Evolutionary conservation across 2,797 vertebrate species (phyloP).

Genomic region (Mastacembelus armatus): DNA sequence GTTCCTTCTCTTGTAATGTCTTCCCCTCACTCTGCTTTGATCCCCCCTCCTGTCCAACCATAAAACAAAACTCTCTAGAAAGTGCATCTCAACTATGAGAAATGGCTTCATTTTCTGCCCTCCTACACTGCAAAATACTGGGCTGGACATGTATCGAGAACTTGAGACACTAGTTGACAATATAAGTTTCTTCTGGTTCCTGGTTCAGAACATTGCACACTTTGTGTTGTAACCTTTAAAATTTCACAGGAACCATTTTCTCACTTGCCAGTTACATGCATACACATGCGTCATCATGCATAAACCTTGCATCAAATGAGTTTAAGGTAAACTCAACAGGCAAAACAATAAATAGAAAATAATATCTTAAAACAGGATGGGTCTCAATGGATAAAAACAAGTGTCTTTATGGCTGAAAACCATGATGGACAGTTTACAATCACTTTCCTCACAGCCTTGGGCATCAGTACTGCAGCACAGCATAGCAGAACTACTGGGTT

Average conservation of each 20-base stretch:
- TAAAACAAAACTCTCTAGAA: slow-evolving; percentile 32
- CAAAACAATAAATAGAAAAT: slow-evolving; percentile 4
- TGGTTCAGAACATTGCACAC: slow-evolving; percentile 15
- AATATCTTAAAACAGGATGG: slow-evolving; percentile 6
- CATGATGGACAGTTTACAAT: slow-evolving; percentile 14
- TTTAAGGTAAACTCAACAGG: slow-evolving; percentile 14
- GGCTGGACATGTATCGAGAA: slow-evolving; percentile 20
- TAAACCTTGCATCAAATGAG: slow-evolving; percentile 18
- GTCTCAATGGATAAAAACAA: slow-evolving; percentile 20
- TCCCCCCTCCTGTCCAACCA: neutral
- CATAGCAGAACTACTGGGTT: slow-evolving; percentile 28
- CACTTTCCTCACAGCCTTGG: slow-evolving; percentile 15
- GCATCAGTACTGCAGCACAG: slow-evolving; percentile 34
- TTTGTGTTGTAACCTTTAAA: slow-evolving; percentile 19
- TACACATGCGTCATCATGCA: slow-evolving; percentile 8
- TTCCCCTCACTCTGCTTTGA: slow-evolving; percentile 1
- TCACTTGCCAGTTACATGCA: slow-evolving; percentile 6
- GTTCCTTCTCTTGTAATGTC: slow-evolving; percentile 6
- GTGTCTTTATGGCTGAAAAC: slow-evolving; percentile 14
- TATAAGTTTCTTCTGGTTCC: slow-evolving; percentile 30
- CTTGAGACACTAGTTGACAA: slow-evolving; percentile 33
- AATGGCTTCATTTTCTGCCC: slow-evolving; percentile 31
- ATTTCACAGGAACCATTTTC: neutral
- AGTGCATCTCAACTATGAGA: slow-evolving; percentile 41
- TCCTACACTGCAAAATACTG: slow-evolving; percentile 25